Conservation (phyloP, 2,888 invertebrate genomes). For the Pseudeuparius sepicola region DNA sequence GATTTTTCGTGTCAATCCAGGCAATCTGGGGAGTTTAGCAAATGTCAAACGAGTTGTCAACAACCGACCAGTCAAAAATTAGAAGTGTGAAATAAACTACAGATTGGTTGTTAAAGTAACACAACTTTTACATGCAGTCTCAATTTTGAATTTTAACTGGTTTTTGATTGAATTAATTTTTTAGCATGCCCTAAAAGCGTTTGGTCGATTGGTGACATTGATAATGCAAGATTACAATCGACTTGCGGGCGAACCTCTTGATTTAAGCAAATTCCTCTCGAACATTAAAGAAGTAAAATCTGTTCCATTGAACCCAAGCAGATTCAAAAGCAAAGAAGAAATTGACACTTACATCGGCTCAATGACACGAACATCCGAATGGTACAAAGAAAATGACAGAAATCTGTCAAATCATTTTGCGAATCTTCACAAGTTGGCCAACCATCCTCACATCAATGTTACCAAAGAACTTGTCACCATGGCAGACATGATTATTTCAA, state of each 20-base stretch:
- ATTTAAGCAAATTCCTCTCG: slow-evolving; percentile 14
- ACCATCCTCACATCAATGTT: slow-evolving; percentile 52
- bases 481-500: too few species aligned
- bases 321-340: slow-evolving; percentile 30
- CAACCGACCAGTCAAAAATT: too few species aligned
- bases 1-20: too few species aligned
- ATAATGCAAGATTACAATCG: slow-evolving; percentile 40
- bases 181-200: slow-evolving; percentile 40
- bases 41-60: too few species aligned
- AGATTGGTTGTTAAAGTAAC: too few species aligned
- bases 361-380: slow-evolving; percentile 41
- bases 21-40: not conserved
- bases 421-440: slow-evolving; percentile 44
- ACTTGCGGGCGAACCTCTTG: slow-evolving; percentile 21
- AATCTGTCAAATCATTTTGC: slow-evolving; percentile 45
- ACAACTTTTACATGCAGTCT: too few species aligned
- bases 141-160: too few species aligned
- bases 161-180: too few species aligned
- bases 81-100: too few species aligned
- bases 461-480: slow-evolving; percentile 52
- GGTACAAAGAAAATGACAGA: slow-evolving; percentile 49
- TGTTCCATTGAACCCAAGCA: slow-evolving; percentile 15
- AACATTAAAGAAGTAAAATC: slow-evolving; percentile 10
- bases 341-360: slow-evolving; percentile 36
- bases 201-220: slow-evolving; percentile 39